These are phyloP conservation scores for Phenganax subtilis DNA, from an alignment of 92 coral and sea anemone genomes.

Conservation along the genomic window DNA sequence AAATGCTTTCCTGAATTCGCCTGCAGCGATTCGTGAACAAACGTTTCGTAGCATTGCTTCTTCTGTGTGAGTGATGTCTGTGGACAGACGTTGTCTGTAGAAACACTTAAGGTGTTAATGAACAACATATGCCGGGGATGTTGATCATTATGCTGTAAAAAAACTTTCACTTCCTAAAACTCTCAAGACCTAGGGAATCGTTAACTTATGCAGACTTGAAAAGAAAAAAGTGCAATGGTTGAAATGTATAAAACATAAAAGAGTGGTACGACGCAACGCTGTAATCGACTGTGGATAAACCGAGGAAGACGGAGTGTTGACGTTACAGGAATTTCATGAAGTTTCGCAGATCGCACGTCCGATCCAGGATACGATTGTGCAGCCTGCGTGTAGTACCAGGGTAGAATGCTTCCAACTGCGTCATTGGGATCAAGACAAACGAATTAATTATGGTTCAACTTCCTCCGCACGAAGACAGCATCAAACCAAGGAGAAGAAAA, in stretches of 20 bases:
- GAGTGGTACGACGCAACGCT: too few relatives aligned
- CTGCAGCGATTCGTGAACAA: not conserved
- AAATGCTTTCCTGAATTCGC: too few relatives aligned
- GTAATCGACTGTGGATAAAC: not conserved
- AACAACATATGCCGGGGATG: not conserved
- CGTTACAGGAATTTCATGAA: not conserved
- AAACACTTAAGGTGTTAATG: not conserved
- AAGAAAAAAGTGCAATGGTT: not conserved
- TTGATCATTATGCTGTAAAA: not conserved
- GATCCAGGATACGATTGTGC: too few relatives aligned
- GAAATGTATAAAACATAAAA: not conserved
- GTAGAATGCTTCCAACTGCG: too few relatives aligned
- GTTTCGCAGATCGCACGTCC: not conserved
- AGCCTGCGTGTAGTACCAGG: too few relatives aligned
- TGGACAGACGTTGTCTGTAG: not conserved
- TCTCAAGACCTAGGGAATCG: not conserved
- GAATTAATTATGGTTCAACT: not conserved
- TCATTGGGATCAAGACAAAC: not conserved
- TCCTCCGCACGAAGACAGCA: not conserved
- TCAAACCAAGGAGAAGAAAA: not conserved
- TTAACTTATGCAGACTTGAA: not conserved
- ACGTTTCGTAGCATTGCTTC: too few relatives aligned
- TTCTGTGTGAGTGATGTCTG: not conserved
- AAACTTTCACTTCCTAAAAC: not conserved
- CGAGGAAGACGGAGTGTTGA: constrained; percentile 4